Conservation (phyloP, 2,797 vertebrate genomes). For the Chrysocyon brachyurus region DNA sequence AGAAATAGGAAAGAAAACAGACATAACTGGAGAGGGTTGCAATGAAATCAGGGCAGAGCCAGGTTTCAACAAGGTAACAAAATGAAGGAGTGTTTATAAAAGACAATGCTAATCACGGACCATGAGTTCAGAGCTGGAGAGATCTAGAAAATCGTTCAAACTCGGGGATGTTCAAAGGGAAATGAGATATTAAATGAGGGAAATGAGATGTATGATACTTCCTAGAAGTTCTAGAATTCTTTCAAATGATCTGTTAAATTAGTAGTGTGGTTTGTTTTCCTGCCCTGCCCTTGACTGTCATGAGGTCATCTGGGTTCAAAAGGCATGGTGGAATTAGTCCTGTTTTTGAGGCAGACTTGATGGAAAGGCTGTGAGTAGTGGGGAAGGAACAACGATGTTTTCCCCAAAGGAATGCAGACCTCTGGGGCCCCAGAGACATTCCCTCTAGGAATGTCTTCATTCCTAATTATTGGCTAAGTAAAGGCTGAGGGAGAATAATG, state of each 20-base stretch:
- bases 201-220: background rate
- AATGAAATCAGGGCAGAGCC: background rate
- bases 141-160: background rate
- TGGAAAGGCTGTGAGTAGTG: background rate
- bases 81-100: background rate
- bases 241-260: background rate
- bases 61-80: background rate
- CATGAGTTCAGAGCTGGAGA: background rate
- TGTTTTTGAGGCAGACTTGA: background rate
- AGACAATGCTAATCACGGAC: background rate
- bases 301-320: background rate
- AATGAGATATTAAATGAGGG: background rate
- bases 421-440: background rate
- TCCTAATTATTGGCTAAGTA: background rate
- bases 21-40: background rate
- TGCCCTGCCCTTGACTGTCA: background rate
- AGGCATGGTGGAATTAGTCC: background rate
- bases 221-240: background rate
- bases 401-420: background rate
- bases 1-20: background rate
- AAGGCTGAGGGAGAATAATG: background rate
- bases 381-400: background rate
- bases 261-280: background rate
- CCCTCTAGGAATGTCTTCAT: too few species aligned
- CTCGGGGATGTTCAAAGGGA: background rate